phyloP scores from a whole-genome alignment of 2,113 vertebrate genomes.

The Brienomyrus longianalis region DNA sequence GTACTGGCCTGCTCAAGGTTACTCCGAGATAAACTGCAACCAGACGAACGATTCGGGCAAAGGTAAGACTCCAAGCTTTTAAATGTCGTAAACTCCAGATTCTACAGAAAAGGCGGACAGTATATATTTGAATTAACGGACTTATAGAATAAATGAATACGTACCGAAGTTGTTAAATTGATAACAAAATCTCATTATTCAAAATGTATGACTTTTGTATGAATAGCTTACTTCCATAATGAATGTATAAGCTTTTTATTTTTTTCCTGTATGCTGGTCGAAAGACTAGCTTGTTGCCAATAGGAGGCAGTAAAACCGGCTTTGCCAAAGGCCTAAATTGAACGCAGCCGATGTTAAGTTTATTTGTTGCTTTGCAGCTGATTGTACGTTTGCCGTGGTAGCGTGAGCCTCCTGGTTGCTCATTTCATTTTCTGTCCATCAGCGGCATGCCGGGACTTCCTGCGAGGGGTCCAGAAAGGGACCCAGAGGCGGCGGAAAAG shows the following conservation, averaged over 20 bases:
- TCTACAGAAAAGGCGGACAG: background rate
- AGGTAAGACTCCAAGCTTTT: background rate
- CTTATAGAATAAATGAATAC: background rate
- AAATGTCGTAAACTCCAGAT: background rate
- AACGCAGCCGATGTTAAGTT: background rate
- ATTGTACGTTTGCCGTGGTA: background rate
- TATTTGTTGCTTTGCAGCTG: background rate
- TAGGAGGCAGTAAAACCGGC: background rate
- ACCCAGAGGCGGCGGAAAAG: constrained; percentile 53
- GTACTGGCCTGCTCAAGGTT: constrained; percentile 27
- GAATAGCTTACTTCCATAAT: background rate
- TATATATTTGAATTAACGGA: background rate
- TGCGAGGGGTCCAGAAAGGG: background rate
- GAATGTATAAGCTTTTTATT: background rate
- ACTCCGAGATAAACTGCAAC: background rate
- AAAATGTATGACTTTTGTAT: background rate
- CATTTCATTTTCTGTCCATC: background rate
- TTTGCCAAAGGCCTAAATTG: background rate
- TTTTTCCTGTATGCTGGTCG: background rate
- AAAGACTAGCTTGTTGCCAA: background rate
- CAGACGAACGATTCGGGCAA: background rate
- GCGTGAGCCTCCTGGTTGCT: background rate
- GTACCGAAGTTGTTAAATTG: background rate
- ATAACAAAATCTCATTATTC: background rate
- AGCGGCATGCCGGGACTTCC: constrained; percentile 7